Base-by-base conservation (phyloP, 2,797 vertebrate species). In the Muscicapa comitata region DNA sequence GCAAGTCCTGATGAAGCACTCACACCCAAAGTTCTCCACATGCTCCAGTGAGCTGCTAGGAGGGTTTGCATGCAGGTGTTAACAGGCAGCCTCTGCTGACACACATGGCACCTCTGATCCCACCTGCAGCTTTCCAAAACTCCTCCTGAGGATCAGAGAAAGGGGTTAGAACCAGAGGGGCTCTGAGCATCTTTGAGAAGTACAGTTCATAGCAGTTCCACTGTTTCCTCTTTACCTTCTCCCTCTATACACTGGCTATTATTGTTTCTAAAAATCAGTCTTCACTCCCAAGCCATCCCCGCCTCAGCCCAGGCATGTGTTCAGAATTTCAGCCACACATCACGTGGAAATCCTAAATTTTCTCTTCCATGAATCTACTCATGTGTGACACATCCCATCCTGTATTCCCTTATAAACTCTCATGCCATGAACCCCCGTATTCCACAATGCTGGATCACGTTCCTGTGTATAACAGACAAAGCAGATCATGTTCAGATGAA, bases 81-180 rank as follows among this genome's bases (percentile, higher is more conserved):
- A 58, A 29, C 13, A 62, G 3, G 21, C 42, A 65, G 54, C n/a
- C 38, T 23, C 23, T 25, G 6, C 1, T 67, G 51, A 63, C 13
- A 68, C 20, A 55, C 0, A 0, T 2, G 33, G 8, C 51, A 47
- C 37, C 20, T 81, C 31, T 50, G 58, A 77, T n/a, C 28, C n/a
- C 65, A 76, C 23, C 67, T 40, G 42, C 81, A 76, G 59, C 76
- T 86, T 33, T 66, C 28, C 31, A 78, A 20, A 84, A 45, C 59
- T 40, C 20, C 25, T 51, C n/a, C 20, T 10, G 4, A 65, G 19
- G 18, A 45, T n/a, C 26, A 57, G 37, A 82, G 38, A 74, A 68
- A 6, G 3, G 42, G 26, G 8, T 48, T 15, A 63, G 53, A 75
- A 62, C 10, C n/a, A 55, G 18, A 28, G 53, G 17, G 10, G 29